Base-by-base conservation (phyloP, 2,113 vertebrate genomes). In the Upupa epops region DNA sequence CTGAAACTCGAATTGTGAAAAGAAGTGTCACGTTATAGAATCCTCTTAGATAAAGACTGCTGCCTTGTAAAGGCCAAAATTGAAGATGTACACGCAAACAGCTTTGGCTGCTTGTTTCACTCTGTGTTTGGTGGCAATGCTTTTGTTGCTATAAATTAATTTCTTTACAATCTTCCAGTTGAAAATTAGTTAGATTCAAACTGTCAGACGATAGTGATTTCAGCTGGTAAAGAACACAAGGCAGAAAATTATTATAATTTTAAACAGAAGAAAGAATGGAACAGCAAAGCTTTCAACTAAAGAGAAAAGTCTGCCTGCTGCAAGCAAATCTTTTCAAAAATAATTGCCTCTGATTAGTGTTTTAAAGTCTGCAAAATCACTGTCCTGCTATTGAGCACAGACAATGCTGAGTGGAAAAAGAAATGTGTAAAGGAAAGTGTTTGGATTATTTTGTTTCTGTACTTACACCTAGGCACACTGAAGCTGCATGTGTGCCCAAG, bases 351-450 rank as follows among this genome's bases (percentile, higher is more conserved):
- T 92, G 85, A 72, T 94, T 86, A 95, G 56, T 49, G 82, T 94
- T 92, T 90, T 86, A 92, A 77, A 94, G 72, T 88, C 64, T 93
- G 94, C 60, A 81, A 77, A 95, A 95, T 88, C 12, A 6, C 89
- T 79, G 55, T 64, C 91, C 91, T 85, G 83, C 77, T 91, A 91
- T 90, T 88, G 85, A 96, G 64, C 46, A 49, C 76, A 93, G 60
- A 96, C 76, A 94, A 94, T 90, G 87, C 61, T 56, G 64, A 88
- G 65, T 59, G 91, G 93, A 92, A 95, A 94, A 68, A 95, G 89
- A 93, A 96, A 88, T 80, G 72, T 34, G 45, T 85, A 90, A 83
- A 89, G n/a, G 66, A 89, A 87, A 82, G 63, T 54, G 18, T 85
- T 76, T 82, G 51, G 65, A 92, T 75, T 1, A 12, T 60, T 95